Base-by-base conservation (phyloP, 2,113 vertebrate genomes). In the Oryzias woworae region DNA sequence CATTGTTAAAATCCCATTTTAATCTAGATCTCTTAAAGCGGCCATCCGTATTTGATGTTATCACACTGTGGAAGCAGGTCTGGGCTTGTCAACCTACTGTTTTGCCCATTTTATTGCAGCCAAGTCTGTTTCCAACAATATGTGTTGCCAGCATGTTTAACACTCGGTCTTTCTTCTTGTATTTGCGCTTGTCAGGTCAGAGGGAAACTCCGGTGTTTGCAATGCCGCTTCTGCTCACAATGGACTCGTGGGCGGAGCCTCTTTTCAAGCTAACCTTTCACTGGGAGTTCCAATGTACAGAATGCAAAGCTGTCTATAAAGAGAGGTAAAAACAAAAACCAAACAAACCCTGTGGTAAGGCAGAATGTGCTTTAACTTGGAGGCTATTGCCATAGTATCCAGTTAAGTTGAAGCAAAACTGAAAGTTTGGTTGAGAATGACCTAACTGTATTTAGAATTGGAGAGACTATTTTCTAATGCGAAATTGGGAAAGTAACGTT, bases 131-230 rank as follows among this genome's bases (percentile, higher is more conserved):
- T 36, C 36, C 36, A 36, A 12, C 36, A 2, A 36, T 36, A 36
- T 8, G 31, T 10, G 7, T 36, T 36, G 31, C 31, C 31, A 36
- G 31, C 36, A 36, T 2, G 36, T 36, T 36, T 12, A 28, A 36
- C 36, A 10, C 36, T 2, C 36, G 8, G 31, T 36, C 36, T 36
- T 36, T 8, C 10, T 36, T 10, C 36, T 36, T 15, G 1, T 43
- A 16, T 53, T n/a, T 77, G 43, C 60, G 67, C 47, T 75, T 73
- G 75, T 31, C 90, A 99, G 96, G 95, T 82, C 63, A 90, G 28
- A 62, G 62, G 67, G 95, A 98, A 58, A 96, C 90, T 16, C 96
- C 95, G 0, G 94, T 97, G 3, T 97, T 96, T 76, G 96, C 94
- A 3, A 71, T 98, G 77, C 95, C 94, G 3, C 78, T 93, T 6